phyloP scores from a whole-genome alignment of 2,797 vertebrate genomes.

The Cuniculus paca region DNA sequence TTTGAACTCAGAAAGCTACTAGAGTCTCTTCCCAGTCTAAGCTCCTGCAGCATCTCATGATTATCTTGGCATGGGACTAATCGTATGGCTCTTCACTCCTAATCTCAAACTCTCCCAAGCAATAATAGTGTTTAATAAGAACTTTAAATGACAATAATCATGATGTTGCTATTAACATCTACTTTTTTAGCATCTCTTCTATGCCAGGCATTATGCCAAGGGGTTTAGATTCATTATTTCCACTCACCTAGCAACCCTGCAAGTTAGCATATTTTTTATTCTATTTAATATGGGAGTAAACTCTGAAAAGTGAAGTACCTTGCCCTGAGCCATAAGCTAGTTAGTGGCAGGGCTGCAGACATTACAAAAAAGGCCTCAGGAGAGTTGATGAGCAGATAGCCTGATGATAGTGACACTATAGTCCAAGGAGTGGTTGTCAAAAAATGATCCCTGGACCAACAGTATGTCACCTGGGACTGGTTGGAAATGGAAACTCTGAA shows the following conservation, averaged over 20 bases:
- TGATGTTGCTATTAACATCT: background rate
- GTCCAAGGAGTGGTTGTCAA: background rate
- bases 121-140: background rate
- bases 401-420: background rate
- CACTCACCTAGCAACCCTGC: background rate
- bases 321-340: background rate
- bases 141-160: constrained; percentile 1
- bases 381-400: background rate
- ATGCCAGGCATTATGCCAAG: background rate
- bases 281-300: constrained; percentile 42
- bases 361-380: background rate
- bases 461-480: background rate
- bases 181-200: background rate
- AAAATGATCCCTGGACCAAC: background rate
- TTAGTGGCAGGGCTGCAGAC: background rate
- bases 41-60: background rate
- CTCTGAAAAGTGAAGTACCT: background rate
- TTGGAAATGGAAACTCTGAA: background rate
- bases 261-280: background rate
- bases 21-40: background rate
- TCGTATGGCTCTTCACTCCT: background rate
- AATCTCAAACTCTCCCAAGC: background rate
- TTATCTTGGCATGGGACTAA: background rate
- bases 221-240: constrained; percentile 4
- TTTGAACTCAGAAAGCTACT: background rate